phyloP scores from a whole-genome alignment of 2,797 vertebrate genomes.

The Coendou prehensilis region DNA sequence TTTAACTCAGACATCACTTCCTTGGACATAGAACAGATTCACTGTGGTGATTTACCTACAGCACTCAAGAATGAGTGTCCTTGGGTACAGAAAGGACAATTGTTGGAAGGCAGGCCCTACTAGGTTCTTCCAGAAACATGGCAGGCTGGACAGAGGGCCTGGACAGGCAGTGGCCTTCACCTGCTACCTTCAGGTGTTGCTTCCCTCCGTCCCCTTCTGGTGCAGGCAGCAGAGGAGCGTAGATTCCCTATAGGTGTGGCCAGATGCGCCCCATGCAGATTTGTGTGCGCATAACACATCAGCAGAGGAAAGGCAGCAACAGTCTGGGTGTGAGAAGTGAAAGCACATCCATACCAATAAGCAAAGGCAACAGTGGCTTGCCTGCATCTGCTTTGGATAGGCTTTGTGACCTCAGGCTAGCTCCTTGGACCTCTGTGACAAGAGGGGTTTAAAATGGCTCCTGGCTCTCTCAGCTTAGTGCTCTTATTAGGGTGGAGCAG shows the following conservation, averaged over 20 bases:
- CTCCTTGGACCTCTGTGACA: not conserved
- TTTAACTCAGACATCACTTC: not conserved
- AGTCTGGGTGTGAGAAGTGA: not conserved
- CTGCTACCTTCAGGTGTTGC: not conserved
- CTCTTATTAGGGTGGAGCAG: not conserved
- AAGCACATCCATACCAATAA: not conserved
- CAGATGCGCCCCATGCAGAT: not conserved
- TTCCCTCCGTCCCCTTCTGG: not conserved
- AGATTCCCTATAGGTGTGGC: not conserved
- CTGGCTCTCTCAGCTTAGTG: not conserved
- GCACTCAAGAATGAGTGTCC: not conserved
- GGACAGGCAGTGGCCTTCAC: not conserved
- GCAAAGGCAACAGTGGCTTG: not conserved
- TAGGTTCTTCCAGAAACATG: not conserved
- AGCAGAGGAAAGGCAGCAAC: not conserved
- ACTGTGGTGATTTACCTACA: not conserved
- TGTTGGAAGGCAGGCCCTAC: not conserved
- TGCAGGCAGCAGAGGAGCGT: not conserved
- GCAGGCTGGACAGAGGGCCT: not conserved
- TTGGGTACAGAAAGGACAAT: conserved; percentile 24
- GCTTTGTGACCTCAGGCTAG: not conserved
- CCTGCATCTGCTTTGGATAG: not conserved
- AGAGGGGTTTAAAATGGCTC: not conserved
- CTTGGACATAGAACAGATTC: not conserved
- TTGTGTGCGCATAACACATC: not conserved